phyloP scores from a whole-genome alignment of 2,888 invertebrate species.

The Xanthorhoe designata region DNA sequence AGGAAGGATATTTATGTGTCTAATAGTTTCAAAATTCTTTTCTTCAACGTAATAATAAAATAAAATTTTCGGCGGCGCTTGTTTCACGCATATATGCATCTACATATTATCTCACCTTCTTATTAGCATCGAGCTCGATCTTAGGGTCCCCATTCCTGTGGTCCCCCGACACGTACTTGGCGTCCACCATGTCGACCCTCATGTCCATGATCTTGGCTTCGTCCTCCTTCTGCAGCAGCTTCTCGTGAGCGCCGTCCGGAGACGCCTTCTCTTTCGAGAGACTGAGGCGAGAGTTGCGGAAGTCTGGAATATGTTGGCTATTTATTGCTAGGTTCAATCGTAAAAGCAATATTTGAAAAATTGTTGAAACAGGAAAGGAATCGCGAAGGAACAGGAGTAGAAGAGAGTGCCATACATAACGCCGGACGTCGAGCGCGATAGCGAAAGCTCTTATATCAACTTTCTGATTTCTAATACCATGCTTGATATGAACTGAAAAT shows the following conservation, averaged over 20 bases:
- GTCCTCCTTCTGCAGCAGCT: slow-evolving; percentile 87
- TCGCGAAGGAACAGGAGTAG: no score
- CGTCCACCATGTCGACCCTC: slow-evolving; percentile 87
- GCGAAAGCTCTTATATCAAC: no score
- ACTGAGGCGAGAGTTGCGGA: slow-evolving; percentile 69
- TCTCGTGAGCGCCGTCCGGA: slow-evolving; percentile 89
- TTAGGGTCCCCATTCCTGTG: slow-evolving; percentile 95
- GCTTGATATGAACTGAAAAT: no score
- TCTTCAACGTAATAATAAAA: no score
- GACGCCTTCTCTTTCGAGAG: slow-evolving; percentile 77
- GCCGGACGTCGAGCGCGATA: no score
- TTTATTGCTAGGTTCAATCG: neutral
- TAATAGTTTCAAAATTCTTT: no score
- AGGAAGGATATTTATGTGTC: no score
- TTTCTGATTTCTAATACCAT: no score
- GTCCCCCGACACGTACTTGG: slow-evolving; percentile 90
- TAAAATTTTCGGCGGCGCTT: no score
- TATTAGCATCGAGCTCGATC: slow-evolving; percentile 91
- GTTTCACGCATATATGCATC: no score
- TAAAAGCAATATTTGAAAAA: neutral
- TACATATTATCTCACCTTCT: slow-evolving; percentile 75
- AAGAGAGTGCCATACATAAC: no score
- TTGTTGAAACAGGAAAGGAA: no score
- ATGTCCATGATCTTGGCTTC: slow-evolving; percentile 86
- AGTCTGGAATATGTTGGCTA: slow-evolving; percentile 49